Percentiles rank a stretch among this genome's conserved stretches.
These are phyloP conservation scores for Smittia aterrima DNA, from an alignment of 2,888 invertebrate genomes.

Conservation along the genomic window DNA sequence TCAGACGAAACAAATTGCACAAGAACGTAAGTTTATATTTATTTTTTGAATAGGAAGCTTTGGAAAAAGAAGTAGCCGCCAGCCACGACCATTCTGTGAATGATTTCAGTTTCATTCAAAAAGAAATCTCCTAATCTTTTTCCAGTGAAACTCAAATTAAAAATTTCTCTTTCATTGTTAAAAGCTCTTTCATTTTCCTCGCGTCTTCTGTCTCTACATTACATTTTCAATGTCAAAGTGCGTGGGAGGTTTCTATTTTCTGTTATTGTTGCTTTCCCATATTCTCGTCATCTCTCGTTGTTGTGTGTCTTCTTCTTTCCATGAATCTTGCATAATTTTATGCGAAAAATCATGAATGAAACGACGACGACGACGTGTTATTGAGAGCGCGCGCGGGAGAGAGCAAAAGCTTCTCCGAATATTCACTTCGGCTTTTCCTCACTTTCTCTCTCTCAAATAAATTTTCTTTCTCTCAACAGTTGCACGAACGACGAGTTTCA, in stretches of 20 bases:
- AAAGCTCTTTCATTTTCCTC: background rate
- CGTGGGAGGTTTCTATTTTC: conserved; percentile 40
- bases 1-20: conserved; percentile 76
- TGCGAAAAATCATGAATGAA: conserved; percentile 38
- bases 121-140: background rate
- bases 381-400: conserved; percentile 13
- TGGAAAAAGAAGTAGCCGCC: background rate
- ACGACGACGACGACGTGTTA: conserved; percentile 29
- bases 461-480: conserved; percentile 54
- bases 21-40: conserved; percentile 58
- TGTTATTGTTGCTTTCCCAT: conserved; percentile 38
- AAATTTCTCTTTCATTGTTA: background rate
- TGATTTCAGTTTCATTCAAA: background rate
- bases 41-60: background rate
- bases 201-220: background rate
- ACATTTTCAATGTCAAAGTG: conserved; percentile 33
- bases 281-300: background rate
- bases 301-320: conserved; percentile 19
- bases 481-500: conserved; percentile 72
- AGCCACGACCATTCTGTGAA: background rate
- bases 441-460: background rate
- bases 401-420: background rate
- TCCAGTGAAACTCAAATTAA: background rate
- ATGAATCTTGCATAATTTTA: conserved; percentile 26
- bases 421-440: background rate